A percentile compares a stretch with the other conserved stretches of the same genome.
Conservation (phyloP, 1,140 invertebrate species). For the Pectinophora gossypiella region DNA sequence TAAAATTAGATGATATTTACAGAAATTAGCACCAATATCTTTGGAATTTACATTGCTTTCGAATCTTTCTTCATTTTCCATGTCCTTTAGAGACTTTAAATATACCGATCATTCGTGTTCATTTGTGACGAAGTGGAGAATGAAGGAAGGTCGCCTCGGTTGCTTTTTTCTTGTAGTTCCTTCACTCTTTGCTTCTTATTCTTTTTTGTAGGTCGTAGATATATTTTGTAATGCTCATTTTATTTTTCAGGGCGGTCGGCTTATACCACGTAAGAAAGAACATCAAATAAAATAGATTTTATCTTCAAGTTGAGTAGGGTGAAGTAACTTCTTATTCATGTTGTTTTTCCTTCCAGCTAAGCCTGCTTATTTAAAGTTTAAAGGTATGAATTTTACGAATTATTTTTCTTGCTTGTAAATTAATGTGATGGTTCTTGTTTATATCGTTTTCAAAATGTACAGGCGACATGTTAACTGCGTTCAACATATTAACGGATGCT, state of each 20-base stretch:
- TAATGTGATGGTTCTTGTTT: too few relatives aligned
- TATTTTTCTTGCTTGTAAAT: not conserved
- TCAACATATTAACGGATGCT: slow-evolving; percentile 41
- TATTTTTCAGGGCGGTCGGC: slow-evolving; percentile 40
- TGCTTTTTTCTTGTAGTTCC: not conserved
- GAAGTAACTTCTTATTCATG: too few relatives aligned
- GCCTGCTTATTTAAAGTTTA: slow-evolving; percentile 44
- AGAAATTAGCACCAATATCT: too few relatives aligned
- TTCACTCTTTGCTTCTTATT: not conserved
- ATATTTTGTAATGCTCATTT: slow-evolving; percentile 2
- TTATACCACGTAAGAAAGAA: slow-evolving; percentile 43
- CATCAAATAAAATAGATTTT: too few relatives aligned
- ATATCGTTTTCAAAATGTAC: too few relatives aligned
- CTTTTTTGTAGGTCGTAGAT: not conserved
- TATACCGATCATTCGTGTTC: slow-evolving; percentile 35
- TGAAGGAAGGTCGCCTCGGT: slow-evolving; percentile 15
- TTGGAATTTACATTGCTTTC: not conserved
- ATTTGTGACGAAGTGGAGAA: slow-evolving; percentile 49
- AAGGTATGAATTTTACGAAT: too few relatives aligned
- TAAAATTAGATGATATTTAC: too few relatives aligned
- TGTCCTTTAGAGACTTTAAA: slow-evolving; percentile 3
- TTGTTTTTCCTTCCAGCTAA: slow-evolving; percentile 21
- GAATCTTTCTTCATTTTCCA: slow-evolving; percentile 39
- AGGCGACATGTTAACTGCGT: slow-evolving; percentile 52
- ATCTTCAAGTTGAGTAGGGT: too few relatives aligned